phyloP scores from a whole-genome alignment of 2,888 invertebrate species.

The Sicus ferrugineus region DNA sequence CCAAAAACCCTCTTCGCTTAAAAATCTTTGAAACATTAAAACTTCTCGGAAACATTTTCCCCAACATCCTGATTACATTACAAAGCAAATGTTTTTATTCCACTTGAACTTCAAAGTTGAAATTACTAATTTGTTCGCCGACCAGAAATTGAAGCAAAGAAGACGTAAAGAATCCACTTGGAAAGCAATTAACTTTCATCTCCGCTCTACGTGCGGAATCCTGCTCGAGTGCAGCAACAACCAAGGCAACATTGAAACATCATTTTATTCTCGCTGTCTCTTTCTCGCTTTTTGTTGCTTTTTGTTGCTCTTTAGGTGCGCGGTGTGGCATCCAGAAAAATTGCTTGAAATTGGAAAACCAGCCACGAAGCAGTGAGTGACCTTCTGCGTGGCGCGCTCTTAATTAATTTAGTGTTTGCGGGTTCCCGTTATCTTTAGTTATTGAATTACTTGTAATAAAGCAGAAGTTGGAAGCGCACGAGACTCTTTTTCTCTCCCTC shows the following conservation, averaged over 20 bases:
- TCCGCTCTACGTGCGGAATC: neutral
- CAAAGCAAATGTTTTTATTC: conserved; percentile 20
- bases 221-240: too few species aligned
- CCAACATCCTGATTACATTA: neutral
- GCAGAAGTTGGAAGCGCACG: too few species aligned
- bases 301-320: neutral
- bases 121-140: conserved; percentile 14
- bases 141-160: neutral
- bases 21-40: neutral
- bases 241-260: too few species aligned
- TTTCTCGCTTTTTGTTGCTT: too few species aligned
- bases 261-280: too few species aligned
- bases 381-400: neutral
- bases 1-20: neutral
- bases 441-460: too few species aligned
- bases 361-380: too few species aligned
- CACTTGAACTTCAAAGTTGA: conserved; percentile 31
- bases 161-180: conserved; percentile 17
- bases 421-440: too few species aligned
- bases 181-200: conserved; percentile 28
- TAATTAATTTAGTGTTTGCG: too few species aligned
- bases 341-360: too few species aligned
- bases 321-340: neutral
- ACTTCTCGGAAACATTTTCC: neutral
- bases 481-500: too few species aligned